Percentiles rank a stretch among this genome's conserved stretches.
Evolutionary conservation across 2,888 invertebrate species (phyloP).

Genomic region (Allacma fusca): DNA sequence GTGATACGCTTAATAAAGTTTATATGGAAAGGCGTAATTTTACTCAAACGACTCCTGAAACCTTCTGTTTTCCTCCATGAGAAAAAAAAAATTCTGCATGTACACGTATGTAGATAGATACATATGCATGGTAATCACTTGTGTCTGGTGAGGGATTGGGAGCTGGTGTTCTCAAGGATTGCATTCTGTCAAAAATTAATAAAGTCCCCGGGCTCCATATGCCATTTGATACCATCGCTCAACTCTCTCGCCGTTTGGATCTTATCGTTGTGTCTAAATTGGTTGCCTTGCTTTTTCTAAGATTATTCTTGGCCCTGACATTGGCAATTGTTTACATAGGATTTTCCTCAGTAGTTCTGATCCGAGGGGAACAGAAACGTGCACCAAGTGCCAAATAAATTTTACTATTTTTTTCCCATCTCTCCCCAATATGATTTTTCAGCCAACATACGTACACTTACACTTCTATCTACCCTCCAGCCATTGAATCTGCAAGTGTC

Average conservation of each 20-base stretch:
- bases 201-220: neutral
- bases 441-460: neutral
- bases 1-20: neutral
- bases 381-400: slow-evolving; percentile 22
- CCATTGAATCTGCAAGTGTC: too few relatives aligned
- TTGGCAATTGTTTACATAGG: slow-evolving; percentile 32
- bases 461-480: too few relatives aligned
- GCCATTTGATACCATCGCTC: slow-evolving; percentile 3
- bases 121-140: too few relatives aligned
- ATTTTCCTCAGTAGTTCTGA: slow-evolving; percentile 6
- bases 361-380: slow-evolving; percentile 2
- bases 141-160: too few relatives aligned
- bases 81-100: too few relatives aligned
- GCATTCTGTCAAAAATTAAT: neutral
- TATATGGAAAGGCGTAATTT: neutral
- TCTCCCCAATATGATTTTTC: neutral
- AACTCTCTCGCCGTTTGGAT: neutral
- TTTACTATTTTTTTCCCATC: neutral
- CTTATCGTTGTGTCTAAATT: too few relatives aligned
- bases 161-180: neutral
- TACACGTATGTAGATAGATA: too few relatives aligned
- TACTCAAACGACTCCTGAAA: too few relatives aligned
- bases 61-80: too few relatives aligned
- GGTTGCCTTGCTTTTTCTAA: neutral
- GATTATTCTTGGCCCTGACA: slow-evolving; percentile 45